Conservation (phyloP, 2,113 vertebrate genomes). For the Pteronura brasiliensis region DNA sequence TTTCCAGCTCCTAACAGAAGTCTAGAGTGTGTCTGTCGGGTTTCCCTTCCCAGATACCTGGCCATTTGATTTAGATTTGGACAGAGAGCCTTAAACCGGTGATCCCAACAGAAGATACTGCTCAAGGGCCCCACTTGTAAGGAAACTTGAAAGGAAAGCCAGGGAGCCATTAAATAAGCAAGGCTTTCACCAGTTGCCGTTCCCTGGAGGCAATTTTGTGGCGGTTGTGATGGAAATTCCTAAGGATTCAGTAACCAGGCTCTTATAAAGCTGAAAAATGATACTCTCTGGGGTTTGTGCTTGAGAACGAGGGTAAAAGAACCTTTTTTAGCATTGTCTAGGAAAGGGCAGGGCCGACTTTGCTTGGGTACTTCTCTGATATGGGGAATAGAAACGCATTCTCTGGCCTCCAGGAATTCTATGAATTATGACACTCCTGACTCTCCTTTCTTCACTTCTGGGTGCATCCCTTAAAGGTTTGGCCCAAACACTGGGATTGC, state of each 20-base stretch:
- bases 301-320: neutral
- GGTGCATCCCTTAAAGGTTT: neutral
- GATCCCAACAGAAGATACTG: neutral
- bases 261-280: constrained; percentile 8
- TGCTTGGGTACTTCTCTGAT: neutral
- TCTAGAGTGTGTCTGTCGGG: neutral
- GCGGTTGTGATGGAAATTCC: neutral
- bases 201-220: neutral
- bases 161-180: neutral
- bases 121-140: neutral
- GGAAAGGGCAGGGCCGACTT: neutral
- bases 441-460: neutral
- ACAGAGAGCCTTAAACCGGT: neutral
- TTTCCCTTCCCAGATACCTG: neutral
- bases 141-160: neutral
- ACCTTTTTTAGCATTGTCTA: neutral
- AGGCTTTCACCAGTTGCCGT: neutral
- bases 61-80: neutral
- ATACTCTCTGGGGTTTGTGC: neutral
- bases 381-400: neutral
- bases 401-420: neutral
- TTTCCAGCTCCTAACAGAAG: neutral
- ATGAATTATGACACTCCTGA: neutral
- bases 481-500: neutral
- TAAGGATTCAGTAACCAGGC: neutral